Conservation (phyloP, 1,140 invertebrate species). For the Dolichoris vasculosae region DNA sequence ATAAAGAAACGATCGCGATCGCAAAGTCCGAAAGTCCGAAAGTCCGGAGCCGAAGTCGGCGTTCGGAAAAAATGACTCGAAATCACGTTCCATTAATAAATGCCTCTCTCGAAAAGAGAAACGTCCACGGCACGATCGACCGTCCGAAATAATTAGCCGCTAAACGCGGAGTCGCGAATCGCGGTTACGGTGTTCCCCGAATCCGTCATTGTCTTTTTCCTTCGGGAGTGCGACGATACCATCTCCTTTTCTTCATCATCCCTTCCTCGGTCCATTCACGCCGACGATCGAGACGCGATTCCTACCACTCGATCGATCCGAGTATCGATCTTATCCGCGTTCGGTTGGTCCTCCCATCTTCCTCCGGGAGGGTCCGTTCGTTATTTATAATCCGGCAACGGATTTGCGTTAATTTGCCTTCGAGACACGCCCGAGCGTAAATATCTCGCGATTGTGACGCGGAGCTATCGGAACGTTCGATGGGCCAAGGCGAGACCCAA, state of each 20-base stretch:
- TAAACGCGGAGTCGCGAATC: conserved; percentile 15
- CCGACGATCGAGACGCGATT: no score
- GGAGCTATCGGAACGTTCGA: background rate
- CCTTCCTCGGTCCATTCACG: background rate
- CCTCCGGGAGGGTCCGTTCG: background rate
- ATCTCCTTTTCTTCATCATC: background rate
- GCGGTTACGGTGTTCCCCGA: background rate
- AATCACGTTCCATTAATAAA: conserved; percentile 16
- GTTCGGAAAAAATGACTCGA: background rate
- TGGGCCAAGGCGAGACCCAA: no score
- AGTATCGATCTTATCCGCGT: background rate
- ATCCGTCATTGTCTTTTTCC: conserved; percentile 29
- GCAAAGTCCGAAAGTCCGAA: background rate
- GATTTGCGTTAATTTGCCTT: conserved; percentile 39
- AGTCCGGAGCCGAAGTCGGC: background rate
- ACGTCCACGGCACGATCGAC: background rate
- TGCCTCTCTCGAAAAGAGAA: background rate
- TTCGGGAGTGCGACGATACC: background rate
- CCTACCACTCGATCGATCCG: background rate
- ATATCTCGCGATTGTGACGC: conserved; percentile 13
- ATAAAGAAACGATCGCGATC: background rate
- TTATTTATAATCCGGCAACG: conserved; percentile 36
- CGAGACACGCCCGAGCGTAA: background rate
- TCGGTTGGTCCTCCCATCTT: background rate
- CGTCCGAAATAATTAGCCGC: conserved; percentile 42